Percentiles rank a stretch among this genome's conserved stretches.
Evolutionary conservation across 2,797 vertebrate species (phyloP).

Genomic region (Gila robusta): DNA sequence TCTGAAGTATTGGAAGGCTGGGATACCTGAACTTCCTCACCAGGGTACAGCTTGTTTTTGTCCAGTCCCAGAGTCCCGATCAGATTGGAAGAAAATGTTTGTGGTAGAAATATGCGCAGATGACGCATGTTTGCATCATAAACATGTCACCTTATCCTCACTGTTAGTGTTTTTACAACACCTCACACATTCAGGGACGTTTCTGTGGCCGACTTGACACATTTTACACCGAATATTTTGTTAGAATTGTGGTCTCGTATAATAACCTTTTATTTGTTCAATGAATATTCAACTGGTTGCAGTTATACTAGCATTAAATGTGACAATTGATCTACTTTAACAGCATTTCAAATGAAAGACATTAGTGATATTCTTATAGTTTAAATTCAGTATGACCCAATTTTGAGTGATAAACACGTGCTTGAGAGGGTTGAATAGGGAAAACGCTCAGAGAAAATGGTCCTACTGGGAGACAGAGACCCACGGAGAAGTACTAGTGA

Average conservation of each 20-base stretch:
- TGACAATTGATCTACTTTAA: neutral
- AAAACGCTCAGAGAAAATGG: slow-evolving; percentile 9
- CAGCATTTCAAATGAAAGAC: slow-evolving; percentile 16
- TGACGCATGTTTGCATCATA: slow-evolving; percentile 63
- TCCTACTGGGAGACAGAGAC: slow-evolving; percentile 23
- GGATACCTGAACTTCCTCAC: neutral
- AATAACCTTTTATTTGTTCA: neutral
- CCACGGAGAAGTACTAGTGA: slow-evolving; percentile 3
- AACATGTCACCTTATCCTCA: slow-evolving; percentile 61
- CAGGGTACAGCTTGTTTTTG: neutral
- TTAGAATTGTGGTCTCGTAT: neutral
- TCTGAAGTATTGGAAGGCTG: neutral
- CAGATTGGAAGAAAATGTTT: slow-evolving; percentile 61
- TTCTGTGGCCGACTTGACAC: neutral
- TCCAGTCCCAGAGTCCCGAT: neutral
- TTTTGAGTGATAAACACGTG: slow-evolving; percentile 21
- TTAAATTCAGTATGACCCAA: slow-evolving; percentile 24
- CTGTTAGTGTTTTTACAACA: slow-evolving; percentile 15
- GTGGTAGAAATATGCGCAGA: slow-evolving; percentile 67
- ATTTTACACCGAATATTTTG: neutral
- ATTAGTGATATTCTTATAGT: neutral
- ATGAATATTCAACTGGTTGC: neutral
- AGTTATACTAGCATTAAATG: neutral
- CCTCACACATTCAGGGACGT: neutral
- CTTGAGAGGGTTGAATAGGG: neutral